A percentile compares a stretch with the other conserved stretches of the same genome.
Conservation (phyloP, 2,888 invertebrate species). For the Himalopsyche tibetana region DNA sequence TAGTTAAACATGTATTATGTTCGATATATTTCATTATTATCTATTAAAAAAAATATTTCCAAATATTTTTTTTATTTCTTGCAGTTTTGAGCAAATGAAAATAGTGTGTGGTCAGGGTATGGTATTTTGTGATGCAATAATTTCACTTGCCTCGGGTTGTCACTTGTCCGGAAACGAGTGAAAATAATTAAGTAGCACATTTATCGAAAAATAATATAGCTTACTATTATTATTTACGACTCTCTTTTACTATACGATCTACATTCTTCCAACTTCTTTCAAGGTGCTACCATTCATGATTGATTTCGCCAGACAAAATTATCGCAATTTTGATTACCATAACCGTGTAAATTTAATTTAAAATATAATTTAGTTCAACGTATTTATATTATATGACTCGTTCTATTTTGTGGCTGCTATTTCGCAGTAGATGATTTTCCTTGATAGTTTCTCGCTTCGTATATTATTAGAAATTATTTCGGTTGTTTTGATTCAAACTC, state of each 20-base stretch:
- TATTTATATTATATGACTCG: too few species aligned
- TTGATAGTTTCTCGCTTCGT: too few species aligned
- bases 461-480: neutral
- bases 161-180: conserved; percentile 29
- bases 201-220: neutral
- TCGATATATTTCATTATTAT: too few species aligned
- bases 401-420: too few species aligned
- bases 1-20: too few species aligned
- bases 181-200: conserved; percentile 28
- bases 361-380: too few species aligned
- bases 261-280: conserved; percentile 1
- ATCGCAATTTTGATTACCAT: conserved; percentile 55
- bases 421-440: too few species aligned
- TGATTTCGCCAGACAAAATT: conserved; percentile 8
- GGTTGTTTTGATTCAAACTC: neutral
- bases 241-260: neutral
- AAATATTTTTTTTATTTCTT: too few species aligned
- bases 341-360: too few species aligned
- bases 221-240: neutral
- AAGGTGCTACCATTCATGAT: neutral
- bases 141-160: conserved; percentile 1
- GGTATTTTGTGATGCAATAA: conserved; percentile 23
- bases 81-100: too few species aligned
- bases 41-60: too few species aligned
- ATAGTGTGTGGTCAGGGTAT: conserved; percentile 1